These are phyloP conservation scores for Synergus laeviventris DNA, from an alignment of 2,888 invertebrate genomes.

Conservation along the genomic window DNA sequence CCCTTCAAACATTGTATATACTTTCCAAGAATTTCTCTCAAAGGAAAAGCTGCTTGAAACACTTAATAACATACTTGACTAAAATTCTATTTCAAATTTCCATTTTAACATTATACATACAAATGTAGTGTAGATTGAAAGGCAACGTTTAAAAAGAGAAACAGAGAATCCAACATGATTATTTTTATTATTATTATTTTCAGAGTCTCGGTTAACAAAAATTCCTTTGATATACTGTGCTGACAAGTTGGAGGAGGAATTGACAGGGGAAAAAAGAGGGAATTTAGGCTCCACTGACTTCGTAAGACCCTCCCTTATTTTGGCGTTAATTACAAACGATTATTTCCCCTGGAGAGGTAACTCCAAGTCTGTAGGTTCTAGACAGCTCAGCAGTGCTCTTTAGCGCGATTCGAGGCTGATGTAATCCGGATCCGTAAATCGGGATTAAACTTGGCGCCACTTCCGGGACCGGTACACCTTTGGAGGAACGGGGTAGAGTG, in stretches of 20 bases:
- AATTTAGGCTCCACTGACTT: constrained; percentile 22
- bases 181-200: no score
- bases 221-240: constrained; percentile 12
- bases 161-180: no score
- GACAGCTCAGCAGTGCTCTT: constrained; percentile 46
- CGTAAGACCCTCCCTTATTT: constrained; percentile 26
- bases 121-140: no score
- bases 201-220: not conserved
- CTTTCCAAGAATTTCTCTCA: no score
- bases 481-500: constrained; percentile 5
- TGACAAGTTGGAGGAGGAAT: constrained; percentile 15
- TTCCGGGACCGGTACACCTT: constrained; percentile 46
- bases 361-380: constrained; percentile 17
- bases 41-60: no score
- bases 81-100: no score
- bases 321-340: constrained; percentile 39
- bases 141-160: no score
- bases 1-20: no score
- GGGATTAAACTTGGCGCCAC: constrained; percentile 52
- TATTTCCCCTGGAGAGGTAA: constrained; percentile 29
- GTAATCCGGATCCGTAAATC: constrained; percentile 52
- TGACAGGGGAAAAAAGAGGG: constrained; percentile 17
- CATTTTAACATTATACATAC: no score
- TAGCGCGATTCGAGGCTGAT: constrained; percentile 49
- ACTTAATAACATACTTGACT: no score